Evolutionary conservation across 37 sponge, comb jelly and placozoan species (phyloP).

Genomic region (Ephydatia muelleri): DNA sequence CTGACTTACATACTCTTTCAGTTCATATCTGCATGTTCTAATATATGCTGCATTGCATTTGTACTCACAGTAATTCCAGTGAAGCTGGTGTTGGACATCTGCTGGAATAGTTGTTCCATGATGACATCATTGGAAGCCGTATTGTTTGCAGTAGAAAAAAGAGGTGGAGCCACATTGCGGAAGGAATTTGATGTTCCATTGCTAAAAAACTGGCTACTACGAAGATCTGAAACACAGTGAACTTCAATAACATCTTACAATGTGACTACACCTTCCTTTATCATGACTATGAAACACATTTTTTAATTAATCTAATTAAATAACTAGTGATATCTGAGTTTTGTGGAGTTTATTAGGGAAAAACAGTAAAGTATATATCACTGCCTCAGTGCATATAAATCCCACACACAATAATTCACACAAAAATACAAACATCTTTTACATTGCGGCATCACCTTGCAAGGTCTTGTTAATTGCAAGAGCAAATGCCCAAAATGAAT

Average conservation of each 20-base stretch:
- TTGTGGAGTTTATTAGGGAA: too few species aligned
- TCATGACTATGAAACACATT: too few species aligned
- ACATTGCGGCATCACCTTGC: background rate
- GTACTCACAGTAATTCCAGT: background rate
- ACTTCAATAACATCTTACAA: too few species aligned
- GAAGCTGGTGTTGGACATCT: background rate
- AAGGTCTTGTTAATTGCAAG: background rate
- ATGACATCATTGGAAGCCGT: background rate
- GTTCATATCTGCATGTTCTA: too few species aligned
- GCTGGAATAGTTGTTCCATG: background rate
- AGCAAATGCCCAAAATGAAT: background rate
- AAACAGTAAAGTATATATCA: too few species aligned
- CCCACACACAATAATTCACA: background rate
- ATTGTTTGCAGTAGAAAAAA: background rate
- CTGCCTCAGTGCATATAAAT: too few species aligned
- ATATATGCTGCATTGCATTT: background rate
- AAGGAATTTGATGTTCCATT: background rate
- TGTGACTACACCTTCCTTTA: too few species aligned
- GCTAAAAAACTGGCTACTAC: background rate
- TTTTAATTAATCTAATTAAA: too few species aligned
- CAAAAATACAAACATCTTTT: background rate
- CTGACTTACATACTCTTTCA: too few species aligned
- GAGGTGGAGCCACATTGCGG: background rate
- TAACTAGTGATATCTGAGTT: too few species aligned
- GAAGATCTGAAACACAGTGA: background rate